Evolutionary conservation across 2,888 invertebrate species (phyloP).

Genomic region (Xestia rhomboidea): DNA sequence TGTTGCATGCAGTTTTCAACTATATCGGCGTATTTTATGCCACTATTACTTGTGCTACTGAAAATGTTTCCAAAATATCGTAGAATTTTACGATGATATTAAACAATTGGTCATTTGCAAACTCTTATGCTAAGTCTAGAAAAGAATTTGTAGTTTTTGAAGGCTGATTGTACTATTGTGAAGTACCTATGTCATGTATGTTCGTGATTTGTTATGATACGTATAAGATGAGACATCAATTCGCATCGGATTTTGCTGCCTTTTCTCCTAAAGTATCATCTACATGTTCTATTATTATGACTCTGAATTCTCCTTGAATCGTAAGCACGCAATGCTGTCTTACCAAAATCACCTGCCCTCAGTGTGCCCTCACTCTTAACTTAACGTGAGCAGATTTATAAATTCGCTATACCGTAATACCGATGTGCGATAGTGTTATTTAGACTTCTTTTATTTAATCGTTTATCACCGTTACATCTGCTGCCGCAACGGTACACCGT

Average conservation of each 20-base stretch:
- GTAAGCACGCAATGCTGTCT: background rate
- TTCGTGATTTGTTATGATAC: background rate
- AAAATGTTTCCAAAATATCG: constrained; percentile 39
- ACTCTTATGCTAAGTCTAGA: background rate
- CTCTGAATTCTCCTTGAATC: background rate
- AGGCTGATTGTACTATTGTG: background rate
- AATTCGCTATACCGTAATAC: constrained; percentile 61
- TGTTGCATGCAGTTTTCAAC: constrained; percentile 55
- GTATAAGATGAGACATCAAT: background rate
- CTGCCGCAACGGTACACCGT: constrained; percentile 68
- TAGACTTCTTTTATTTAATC: constrained; percentile 68
- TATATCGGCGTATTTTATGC: constrained; percentile 46
- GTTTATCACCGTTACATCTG: constrained; percentile 69
- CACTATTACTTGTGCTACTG: constrained; percentile 27
- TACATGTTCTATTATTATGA: background rate
- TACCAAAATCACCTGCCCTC: background rate
- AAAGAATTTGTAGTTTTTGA: constrained; percentile 3
- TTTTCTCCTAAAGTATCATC: no score
- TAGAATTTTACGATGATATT: constrained; percentile 33
- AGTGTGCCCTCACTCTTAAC: constrained; percentile 10
- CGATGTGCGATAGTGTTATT: constrained; percentile 64
- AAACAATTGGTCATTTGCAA: constrained; percentile 34
- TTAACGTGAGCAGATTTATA: constrained; percentile 34
- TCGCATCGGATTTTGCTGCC: background rate
- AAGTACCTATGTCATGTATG: background rate